phyloP scores from a whole-genome alignment of 2,888 invertebrate species.

The Didymodactylos carnosus region DNA sequence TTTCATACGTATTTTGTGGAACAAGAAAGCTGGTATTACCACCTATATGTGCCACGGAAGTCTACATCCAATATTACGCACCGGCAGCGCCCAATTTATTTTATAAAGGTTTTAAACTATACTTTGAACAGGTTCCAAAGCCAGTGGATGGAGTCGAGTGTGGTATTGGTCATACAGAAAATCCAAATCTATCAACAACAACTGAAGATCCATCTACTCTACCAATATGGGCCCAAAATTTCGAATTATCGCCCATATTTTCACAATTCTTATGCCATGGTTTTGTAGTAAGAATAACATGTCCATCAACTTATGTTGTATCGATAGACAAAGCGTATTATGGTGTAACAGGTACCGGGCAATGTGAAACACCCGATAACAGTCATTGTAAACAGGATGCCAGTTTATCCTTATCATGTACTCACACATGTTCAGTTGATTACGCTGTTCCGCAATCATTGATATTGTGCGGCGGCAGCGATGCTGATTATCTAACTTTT shows the following conservation, averaged over 20 bases:
- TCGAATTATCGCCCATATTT: background rate
- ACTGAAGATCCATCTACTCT: background rate
- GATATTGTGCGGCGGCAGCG: background rate
- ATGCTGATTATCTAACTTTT: conserved; percentile 4
- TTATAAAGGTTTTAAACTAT: conserved; percentile 11
- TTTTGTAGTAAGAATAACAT: background rate
- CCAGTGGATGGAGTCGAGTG: background rate
- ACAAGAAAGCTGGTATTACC: background rate
- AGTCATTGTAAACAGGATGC: background rate
- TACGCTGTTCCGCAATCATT: background rate
- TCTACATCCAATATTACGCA: conserved; percentile 6
- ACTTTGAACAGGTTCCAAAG: conserved; percentile 1
- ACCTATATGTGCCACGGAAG: background rate
- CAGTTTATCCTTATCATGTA: background rate
- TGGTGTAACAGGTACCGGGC: background rate
- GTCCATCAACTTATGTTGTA: background rate
- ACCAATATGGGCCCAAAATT: background rate
- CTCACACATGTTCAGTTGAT: background rate
- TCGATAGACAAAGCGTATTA: background rate
- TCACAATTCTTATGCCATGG: background rate
- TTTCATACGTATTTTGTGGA: background rate
- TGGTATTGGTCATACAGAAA: background rate
- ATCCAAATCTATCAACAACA: background rate
- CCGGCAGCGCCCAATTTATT: background rate
- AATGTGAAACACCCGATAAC: background rate